Evolutionary conservation across 2,797 vertebrate species (phyloP).

Genomic region (Spinus pinus): DNA sequence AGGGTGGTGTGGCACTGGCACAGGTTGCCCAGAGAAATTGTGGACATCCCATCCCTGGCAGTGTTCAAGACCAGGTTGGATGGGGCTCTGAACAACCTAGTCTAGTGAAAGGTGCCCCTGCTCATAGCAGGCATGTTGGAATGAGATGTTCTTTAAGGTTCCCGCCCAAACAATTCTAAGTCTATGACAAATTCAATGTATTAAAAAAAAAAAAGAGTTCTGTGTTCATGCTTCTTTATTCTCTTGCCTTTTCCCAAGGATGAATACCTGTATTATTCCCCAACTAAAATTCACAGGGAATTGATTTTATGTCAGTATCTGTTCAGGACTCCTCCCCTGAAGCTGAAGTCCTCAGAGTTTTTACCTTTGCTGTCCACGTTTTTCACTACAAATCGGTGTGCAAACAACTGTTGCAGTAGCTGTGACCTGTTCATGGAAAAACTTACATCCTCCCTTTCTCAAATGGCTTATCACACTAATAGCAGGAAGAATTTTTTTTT

Average conservation of each 20-base stretch:
- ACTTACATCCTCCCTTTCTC: neutral
- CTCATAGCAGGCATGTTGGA: neutral
- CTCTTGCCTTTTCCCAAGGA: neutral
- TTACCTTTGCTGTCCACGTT: neutral
- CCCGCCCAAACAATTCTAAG: neutral
- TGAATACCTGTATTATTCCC: neutral
- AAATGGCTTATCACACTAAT: neutral
- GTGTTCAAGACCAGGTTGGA: neutral
- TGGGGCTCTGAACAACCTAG: neutral
- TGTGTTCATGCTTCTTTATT: neutral
- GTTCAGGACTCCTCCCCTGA: neutral
- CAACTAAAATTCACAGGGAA: neutral
- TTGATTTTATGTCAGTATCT: neutral
- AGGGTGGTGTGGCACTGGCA: neutral
- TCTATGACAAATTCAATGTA: neutral
- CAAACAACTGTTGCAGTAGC: neutral
- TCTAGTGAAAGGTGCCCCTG: neutral
- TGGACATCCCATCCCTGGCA: neutral
- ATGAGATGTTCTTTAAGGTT: rapidly evolving
- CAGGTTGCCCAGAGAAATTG: neutral
- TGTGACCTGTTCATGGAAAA: neutral
- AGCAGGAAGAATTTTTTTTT: neutral
- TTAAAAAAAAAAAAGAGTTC: neutral
- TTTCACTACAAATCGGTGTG: neutral
- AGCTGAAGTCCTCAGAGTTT: neutral